Evolutionary conservation across 2,113 vertebrate species (phyloP).

Genomic region (Ammodytes marinus): DNA sequence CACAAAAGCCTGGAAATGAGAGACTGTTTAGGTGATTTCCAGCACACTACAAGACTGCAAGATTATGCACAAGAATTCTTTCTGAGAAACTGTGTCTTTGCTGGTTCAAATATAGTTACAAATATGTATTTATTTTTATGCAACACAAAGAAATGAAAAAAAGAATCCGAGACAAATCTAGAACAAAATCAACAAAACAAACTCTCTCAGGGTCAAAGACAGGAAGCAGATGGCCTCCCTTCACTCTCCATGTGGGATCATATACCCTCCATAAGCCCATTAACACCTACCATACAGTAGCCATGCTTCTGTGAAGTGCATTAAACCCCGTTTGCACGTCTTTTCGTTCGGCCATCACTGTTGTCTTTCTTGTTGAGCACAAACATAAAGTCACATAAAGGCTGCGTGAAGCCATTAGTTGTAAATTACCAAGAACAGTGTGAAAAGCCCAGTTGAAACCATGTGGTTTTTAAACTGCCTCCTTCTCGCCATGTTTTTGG

Average conservation of each 20-base stretch:
- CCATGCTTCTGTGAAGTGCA: slow-evolving; percentile 8
- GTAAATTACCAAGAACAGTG: slow-evolving; percentile 92
- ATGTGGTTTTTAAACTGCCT: slow-evolving; percentile 91
- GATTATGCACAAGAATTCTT: slow-evolving; percentile 16
- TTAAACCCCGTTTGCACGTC: slow-evolving; percentile 47
- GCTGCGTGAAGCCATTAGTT: slow-evolving; percentile 77
- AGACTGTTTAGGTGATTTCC: slow-evolving; percentile 55
- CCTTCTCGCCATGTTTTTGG: slow-evolving; percentile 86
- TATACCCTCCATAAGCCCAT: slow-evolving; percentile 69
- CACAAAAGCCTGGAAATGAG: slow-evolving; percentile 49
- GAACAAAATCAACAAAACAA: slow-evolving; percentile 51
- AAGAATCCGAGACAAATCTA: slow-evolving; percentile 22
- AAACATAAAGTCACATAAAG: slow-evolving; percentile 63
- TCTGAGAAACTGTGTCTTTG: slow-evolving; percentile 13
- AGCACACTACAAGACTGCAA: background rate
- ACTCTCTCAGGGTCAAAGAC: slow-evolving; percentile 59
- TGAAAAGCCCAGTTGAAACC: slow-evolving; percentile 90
- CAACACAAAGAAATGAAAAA: background rate
- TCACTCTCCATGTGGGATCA: slow-evolving; percentile 71
- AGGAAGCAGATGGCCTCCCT: slow-evolving; percentile 75
- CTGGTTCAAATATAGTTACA: background rate
- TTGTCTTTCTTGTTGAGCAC: slow-evolving; percentile 56
- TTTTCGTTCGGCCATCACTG: slow-evolving; percentile 34
- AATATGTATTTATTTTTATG: background rate
- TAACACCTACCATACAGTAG: slow-evolving; percentile 75